phyloP scores from a whole-genome alignment of 2,113 vertebrate genomes.

The Girardinichthys multiradiatus region DNA sequence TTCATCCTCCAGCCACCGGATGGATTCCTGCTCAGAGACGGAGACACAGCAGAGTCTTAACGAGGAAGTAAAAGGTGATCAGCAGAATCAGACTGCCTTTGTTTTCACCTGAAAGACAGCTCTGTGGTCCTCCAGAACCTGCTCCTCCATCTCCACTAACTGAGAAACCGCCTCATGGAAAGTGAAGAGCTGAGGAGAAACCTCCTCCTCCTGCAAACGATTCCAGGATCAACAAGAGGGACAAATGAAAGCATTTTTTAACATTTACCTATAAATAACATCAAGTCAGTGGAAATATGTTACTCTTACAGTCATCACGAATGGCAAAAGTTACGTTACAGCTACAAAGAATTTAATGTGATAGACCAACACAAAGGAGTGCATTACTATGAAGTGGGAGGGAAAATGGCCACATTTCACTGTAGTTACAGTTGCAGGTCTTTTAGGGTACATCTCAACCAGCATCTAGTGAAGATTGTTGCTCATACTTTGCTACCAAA shows the following conservation, averaged over 20 bases:
- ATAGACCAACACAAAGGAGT: no score
- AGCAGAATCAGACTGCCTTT: not conserved
- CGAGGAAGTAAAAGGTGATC: not conserved
- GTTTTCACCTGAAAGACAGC: conserved; percentile 91
- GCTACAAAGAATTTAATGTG: no score
- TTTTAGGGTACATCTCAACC: no score
- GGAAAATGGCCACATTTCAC: no score
- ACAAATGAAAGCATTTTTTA: not conserved
- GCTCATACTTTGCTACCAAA: no score
- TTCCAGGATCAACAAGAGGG: not conserved
- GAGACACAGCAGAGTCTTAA: not conserved
- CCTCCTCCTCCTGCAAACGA: conserved; percentile 91
- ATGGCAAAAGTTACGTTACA: no score
- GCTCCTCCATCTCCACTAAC: conserved; percentile 98
- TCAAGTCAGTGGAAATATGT: no score
- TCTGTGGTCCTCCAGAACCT: conserved; percentile 96
- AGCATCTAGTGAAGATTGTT: no score
- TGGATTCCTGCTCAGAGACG: conserved; percentile 86
- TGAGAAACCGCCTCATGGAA: conserved; percentile 98
- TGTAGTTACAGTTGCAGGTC: no score
- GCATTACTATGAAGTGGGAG: no score
- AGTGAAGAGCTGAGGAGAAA: conserved; percentile 95
- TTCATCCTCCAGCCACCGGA: conserved; percentile 96
- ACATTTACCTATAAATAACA: not conserved
- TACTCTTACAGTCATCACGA: no score